Evolutionary conservation across 1,140 invertebrate species (phyloP), one percentile per base, ranked within the genome.

Genomic region (Rhyzopertha dominica): DNA sequence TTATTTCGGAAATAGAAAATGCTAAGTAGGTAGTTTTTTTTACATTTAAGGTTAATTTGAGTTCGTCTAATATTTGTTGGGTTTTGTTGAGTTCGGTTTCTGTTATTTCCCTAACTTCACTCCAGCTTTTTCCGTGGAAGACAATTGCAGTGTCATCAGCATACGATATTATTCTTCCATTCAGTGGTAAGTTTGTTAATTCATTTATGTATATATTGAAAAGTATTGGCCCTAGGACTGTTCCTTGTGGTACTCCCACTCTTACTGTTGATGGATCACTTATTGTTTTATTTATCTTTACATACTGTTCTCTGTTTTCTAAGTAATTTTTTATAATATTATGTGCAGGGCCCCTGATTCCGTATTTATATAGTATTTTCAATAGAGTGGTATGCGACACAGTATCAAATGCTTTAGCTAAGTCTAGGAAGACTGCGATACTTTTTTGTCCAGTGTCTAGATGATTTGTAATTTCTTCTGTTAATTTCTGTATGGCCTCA

Each of bases 361-460:
- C 55, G 3, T 47, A 23, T 8, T 39, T 43, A 12, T 56, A 26
- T 12, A 62, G 32, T 25, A 46, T 51, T 13, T 41, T 14, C 4
- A 59, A 19, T 7, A 59, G 39, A 1, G 52, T 31, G 10, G 35
- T 22, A 34, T 19, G 17, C 20, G 24, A 32, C 7, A 40, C 7
- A 12, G 34, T 37, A 8, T 8, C 8, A 24, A 16, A 40, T 7
- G 7, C 10, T 26, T 19, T 10, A 13, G 13, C 16, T 31, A 1
- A 34, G 8, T 25, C 26, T 20, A 24, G 35, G 23, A 22, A 2
- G 18, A 13, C 10, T 19, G 28, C 28, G 12, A 30, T 13, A 16
- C 28, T 13, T 30, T 30, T 30, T 30, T 30, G 12, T 13, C 17
- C 28, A 13, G 10, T 13, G 17, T 30, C 17, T 30, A 10, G 17